Evolutionary conservation across 2,797 vertebrate species (phyloP).

Genomic region (Xiphorhynchus erythropygius): DNA sequence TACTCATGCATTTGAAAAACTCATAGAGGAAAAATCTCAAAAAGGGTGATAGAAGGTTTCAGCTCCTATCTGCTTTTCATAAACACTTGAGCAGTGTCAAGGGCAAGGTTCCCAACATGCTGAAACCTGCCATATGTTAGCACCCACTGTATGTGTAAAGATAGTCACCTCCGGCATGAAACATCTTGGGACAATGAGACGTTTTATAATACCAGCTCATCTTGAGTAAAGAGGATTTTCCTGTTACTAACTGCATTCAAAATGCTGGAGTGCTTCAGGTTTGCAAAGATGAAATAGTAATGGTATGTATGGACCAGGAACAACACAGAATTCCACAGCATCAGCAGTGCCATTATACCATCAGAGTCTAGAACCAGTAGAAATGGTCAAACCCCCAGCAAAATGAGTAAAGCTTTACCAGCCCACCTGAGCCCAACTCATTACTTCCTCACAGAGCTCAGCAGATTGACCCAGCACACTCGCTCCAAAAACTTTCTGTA

Average conservation of each 20-base stretch:
- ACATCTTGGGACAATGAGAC: conserved; percentile 34
- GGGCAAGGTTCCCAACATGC: not conserved
- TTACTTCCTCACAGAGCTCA: not conserved
- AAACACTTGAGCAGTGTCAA: conserved; percentile 24
- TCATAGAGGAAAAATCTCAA: not conserved
- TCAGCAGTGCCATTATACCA: not conserved
- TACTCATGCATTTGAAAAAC: not conserved
- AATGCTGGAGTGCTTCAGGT: not conserved
- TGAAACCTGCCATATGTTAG: conserved; percentile 27
- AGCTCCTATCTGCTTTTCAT: not conserved
- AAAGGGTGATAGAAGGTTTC: not conserved
- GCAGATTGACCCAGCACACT: conserved; percentile 50
- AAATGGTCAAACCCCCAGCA: not conserved
- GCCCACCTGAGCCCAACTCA: not conserved
- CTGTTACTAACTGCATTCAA: not conserved
- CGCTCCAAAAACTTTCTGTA: conserved; percentile 31
- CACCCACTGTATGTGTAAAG: conserved; percentile 7
- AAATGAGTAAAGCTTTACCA: not conserved
- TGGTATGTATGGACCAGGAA: not conserved
- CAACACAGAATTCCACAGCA: rapidly evolving
- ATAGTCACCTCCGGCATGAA: conserved; percentile 54
- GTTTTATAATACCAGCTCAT: conserved; percentile 1
- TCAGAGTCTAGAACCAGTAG: not conserved
- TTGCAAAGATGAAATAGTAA: not conserved
- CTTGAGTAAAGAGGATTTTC: not conserved